Conservation (phyloP, 2,888 invertebrate genomes). For the Tyria jacobaeae region DNA sequence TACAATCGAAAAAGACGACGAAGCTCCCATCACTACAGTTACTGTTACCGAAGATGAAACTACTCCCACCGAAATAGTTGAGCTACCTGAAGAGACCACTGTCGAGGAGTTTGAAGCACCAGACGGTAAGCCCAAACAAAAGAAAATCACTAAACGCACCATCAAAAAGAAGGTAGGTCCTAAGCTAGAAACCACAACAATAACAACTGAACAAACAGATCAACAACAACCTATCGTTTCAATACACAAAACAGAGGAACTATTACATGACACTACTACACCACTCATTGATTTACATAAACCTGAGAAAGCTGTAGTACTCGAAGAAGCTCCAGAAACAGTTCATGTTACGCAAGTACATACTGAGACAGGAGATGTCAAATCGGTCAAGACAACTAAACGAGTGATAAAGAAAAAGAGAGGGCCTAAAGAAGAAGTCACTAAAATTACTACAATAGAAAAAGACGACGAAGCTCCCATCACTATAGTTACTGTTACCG, state of each 20-base stretch:
- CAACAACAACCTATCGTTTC: no score
- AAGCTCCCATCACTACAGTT: conserved; percentile 51
- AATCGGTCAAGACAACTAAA: conserved; percentile 24
- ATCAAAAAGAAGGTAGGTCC: conserved; percentile 54
- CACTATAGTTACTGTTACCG: conserved; percentile 53
- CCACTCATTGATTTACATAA: not conserved
- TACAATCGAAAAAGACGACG: conserved; percentile 65
- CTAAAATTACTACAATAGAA: no score
- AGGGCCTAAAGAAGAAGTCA: no score
- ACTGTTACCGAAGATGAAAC: conserved; percentile 55
- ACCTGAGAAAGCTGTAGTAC: not conserved
- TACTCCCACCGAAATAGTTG: conserved; percentile 40
- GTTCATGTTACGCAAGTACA: conserved; percentile 24
- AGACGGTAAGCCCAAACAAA: conserved; percentile 7
- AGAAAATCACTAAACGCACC: no score
- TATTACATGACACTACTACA: no score
- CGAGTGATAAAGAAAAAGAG: conserved; percentile 31
- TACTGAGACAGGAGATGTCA: no score
- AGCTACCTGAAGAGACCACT: conserved; percentile 63
- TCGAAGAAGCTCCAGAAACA: conserved; percentile 40
- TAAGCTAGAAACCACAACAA: conserved; percentile 29
- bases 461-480: conserved; percentile 31
- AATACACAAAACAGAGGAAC: no score
- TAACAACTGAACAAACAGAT: no score
- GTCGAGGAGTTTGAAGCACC: conserved; percentile 46